Evolutionary conservation across 2,113 vertebrate species (phyloP), one percentile per base, ranked within the genome.

Genomic region (Pseudorhombus dupliciocellatus): DNA sequence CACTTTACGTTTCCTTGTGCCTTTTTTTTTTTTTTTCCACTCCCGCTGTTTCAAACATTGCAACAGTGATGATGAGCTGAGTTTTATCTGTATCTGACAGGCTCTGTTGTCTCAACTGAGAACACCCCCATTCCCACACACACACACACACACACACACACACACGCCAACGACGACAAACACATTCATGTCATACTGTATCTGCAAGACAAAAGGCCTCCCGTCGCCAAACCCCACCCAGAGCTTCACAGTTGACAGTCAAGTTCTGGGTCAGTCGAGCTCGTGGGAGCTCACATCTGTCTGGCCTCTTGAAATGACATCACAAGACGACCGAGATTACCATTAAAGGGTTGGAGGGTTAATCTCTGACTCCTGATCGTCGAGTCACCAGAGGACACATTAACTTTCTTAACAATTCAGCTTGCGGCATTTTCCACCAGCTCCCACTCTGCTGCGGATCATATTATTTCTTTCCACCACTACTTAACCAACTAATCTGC

Each of bases 311-410:
- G 84, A 82, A 82, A 76, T 31, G 16, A 65, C n/a, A 30, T 77
- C 63, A 85, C 59, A 44, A 83, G 87, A 88, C 70, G 66, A 84
- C 88, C 85, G 3, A 90, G 85, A 87, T 88, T 81, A 70, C 65
- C 52, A 74, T 37, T 61, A 75, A 66, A 74, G 53, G 54, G 75
- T 69, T 67, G 25, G 57, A 85, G 18, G 77, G 25, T 42, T 77
- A 63, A 44, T 75, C 59, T 73, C 70, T 42, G 42, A 25, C 61
- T 66, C 66, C 20, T 64, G 59, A 50, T 54, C 24, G 7, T 14
- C 67, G 62, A 5, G 26, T 37, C 60, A 12, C 3, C 21, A 28
- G 26, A 28, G 21, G 7, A 50, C 24, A 30, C 24, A 50, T 14
- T 15, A 6, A 4, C 10, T 16, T 73, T 10, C 30, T 30, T 7